Base-by-base conservation (phyloP, 2,888 invertebrate species). In the Uloborus plumipes region DNA sequence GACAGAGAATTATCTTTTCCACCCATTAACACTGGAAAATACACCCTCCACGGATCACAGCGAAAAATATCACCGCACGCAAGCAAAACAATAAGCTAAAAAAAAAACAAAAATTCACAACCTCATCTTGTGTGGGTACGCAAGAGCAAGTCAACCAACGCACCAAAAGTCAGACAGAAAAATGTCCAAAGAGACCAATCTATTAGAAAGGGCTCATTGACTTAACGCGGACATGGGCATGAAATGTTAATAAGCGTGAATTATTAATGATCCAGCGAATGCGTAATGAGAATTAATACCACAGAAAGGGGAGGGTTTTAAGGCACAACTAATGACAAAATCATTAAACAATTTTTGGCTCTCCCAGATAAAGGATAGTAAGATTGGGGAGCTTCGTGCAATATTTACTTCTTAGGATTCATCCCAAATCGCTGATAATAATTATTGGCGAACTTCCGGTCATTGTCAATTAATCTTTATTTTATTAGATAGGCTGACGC, bases 241-340 rank as follows among this genome's bases (percentile, higher is more conserved):
- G 78, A 78, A 78, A 78, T 72, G 78, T 78, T 78, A 71, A 78
- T 78, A 71, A 78, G 71, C 66, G 71, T 39, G 66, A 78, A 78
- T 71, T 65, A 78, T 78, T 78, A 71, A 78, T 64, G 64, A 72
- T 55, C n/a, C 47, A 16, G 20, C 53, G 64, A 65, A 59, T 50
- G 67, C 55, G 64, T 71, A 78, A 78, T 65, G 78, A 78, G 64
- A 71, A 78, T 78, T 78, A 78, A 78, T 78, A 71, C 18, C 49
- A 47, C n/a, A 31, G 26, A 70, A 39, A 66, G 39, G 31, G 49
- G 66, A 26, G 47, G 47, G 59, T 75, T 66, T 51, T 13, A 75
- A 59, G 75, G 59, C 71, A 55, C 75, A 58, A 65, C 75, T 75
- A 75, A 75, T 66, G 75, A 75, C 75, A 75, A 75, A 75, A 75